Conservation (phyloP, 2,888 invertebrate species). For the Invenusta paracnida region DNA sequence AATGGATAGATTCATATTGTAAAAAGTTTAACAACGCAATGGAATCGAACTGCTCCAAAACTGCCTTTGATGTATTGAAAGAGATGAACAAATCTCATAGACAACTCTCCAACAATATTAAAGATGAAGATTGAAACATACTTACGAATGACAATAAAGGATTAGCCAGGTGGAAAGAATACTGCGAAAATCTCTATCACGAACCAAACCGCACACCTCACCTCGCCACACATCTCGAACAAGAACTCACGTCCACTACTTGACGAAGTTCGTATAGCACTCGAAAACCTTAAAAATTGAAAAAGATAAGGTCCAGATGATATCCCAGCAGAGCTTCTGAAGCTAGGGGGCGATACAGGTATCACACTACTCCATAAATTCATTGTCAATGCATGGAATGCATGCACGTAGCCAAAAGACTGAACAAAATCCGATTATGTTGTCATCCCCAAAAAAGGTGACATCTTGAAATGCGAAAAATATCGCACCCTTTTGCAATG, state of each 20-base stretch:
- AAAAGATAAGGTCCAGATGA: not conserved
- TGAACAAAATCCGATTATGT: not conserved
- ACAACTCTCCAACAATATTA: too few relatives aligned
- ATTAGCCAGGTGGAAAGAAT: not conserved
- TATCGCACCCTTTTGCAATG: not conserved
- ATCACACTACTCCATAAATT: not conserved
- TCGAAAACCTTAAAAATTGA: not conserved
- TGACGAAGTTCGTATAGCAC: not conserved
- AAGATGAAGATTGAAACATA: too few relatives aligned
- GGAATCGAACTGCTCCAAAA: too few relatives aligned
- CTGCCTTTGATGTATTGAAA: too few relatives aligned
- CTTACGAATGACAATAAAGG: not conserved
- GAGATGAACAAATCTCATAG: too few relatives aligned
- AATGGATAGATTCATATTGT: too few relatives aligned
- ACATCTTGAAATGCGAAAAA: not conserved
- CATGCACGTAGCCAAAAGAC: constrained; percentile 5
- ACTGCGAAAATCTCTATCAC: not conserved
- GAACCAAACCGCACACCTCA: not conserved
- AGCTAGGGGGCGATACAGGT: not conserved
- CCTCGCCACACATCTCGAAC: not conserved
- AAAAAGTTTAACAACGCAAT: too few relatives aligned
- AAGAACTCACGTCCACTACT: not conserved
- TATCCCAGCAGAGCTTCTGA: constrained; percentile 12
- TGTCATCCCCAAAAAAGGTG: constrained; percentile 11
- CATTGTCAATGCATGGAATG: not conserved